These are phyloP conservation scores for Echeneis naucrates DNA, from an alignment of 2,797 vertebrate species.

Conservation along the genomic window DNA sequence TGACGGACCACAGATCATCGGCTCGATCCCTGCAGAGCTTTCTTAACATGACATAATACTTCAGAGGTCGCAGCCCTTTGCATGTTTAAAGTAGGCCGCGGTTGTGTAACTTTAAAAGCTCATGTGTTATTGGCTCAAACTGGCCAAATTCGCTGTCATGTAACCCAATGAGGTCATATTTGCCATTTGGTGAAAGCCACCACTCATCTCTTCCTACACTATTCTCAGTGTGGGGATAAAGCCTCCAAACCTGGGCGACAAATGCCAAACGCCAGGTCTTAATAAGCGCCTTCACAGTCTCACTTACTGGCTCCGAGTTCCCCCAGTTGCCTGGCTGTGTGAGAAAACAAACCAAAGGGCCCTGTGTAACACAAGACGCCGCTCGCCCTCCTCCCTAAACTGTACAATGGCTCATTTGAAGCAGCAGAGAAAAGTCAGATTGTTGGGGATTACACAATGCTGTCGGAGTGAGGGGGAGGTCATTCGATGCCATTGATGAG, in stretches of 20 bases:
- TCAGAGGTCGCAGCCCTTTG: slow-evolving; percentile 9
- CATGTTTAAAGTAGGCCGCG: slow-evolving; percentile 40
- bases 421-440: slow-evolving; percentile 47
- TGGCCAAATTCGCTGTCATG: neutral
- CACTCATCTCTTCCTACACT: neutral
- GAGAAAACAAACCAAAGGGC: slow-evolving; percentile 45
- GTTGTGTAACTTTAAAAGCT: slow-evolving; percentile 49
- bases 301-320: neutral
- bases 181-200: slow-evolving; percentile 20
- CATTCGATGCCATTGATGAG: slow-evolving; percentile 52
- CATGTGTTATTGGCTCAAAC: slow-evolving; percentile 36
- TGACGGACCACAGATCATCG: slow-evolving; percentile 1
- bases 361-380: slow-evolving; percentile 50
- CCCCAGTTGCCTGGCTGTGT: slow-evolving; percentile 41
- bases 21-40: slow-evolving; percentile 19
- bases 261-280: neutral
- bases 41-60: slow-evolving; percentile 42
- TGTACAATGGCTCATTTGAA: slow-evolving; percentile 55
- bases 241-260: neutral
- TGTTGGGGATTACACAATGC: slow-evolving; percentile 53
- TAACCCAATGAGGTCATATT: slow-evolving; percentile 42
- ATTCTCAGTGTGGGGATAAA: neutral
- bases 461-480: slow-evolving; percentile 25
- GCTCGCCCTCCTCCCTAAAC: slow-evolving; percentile 11
- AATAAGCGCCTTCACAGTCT: slow-evolving; percentile 27